Evolutionary conservation across 2,113 vertebrate genomes (phyloP).

Genomic region (Nothobranchius kuhntae): DNA sequence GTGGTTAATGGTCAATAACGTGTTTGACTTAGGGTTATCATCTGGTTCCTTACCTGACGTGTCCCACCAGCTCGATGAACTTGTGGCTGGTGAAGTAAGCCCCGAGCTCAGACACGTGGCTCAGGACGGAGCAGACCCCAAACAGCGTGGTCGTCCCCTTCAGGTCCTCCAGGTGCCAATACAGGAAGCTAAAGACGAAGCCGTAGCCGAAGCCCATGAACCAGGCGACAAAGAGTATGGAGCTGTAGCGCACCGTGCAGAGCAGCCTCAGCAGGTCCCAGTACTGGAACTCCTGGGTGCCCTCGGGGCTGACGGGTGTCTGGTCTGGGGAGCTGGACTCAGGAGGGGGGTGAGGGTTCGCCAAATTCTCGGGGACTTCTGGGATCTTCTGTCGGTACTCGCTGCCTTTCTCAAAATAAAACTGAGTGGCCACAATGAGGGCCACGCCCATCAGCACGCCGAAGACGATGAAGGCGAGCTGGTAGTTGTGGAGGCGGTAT

Average conservation of each 20-base stretch:
- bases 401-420: conserved; percentile 83
- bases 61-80: conserved; percentile 95
- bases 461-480: conserved; percentile 93
- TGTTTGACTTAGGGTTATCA: background rate
- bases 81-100: conserved; percentile 99
- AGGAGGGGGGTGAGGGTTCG: background rate
- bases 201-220: conserved; percentile 99
- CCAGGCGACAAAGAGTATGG: conserved; percentile 95
- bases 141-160: conserved; percentile 94
- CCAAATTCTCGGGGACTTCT: conserved; percentile 46
- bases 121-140: conserved; percentile 93
- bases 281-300: conserved; percentile 80
- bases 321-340: conserved; percentile 34
- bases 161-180: conserved; percentile 96
- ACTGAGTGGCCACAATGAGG: conserved; percentile 91
- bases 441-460: conserved; percentile 93
- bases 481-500: conserved; percentile 87
- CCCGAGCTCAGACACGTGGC: conserved; percentile 91
- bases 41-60: conserved; percentile 85
- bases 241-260: conserved; percentile 92
- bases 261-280: conserved; percentile 88
- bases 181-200: conserved; percentile 98
- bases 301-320: conserved; percentile 68
- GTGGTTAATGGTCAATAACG: too few relatives aligned
- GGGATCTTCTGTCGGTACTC: conserved; percentile 72